Percentiles rank a stretch among this genome's conserved stretches.
Evolutionary conservation across 2,888 invertebrate species (phyloP).

Genomic region (Pinctada fucata): DNA sequence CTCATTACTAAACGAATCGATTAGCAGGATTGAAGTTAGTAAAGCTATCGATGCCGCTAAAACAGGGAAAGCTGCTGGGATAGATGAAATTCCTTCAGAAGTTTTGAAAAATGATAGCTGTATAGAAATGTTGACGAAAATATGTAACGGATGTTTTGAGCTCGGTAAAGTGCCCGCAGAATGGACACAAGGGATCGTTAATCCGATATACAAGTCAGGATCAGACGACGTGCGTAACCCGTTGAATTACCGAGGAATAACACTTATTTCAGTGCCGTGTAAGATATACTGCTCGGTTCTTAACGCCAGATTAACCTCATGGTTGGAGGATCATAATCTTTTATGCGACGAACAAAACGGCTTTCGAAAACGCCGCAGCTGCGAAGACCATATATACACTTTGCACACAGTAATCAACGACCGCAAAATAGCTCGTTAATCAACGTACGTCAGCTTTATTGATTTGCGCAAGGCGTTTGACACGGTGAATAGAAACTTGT

Average conservation of each 20-base stretch:
- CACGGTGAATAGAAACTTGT: conserved; percentile 7
- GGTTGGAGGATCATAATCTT: conserved; percentile 17
- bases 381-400: conserved; percentile 22
- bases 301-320: conserved; percentile 20
- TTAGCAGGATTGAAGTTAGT: not conserved
- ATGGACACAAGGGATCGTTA: conserved; percentile 26
- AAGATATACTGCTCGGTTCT: conserved; percentile 27
- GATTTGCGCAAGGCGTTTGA: conserved; percentile 24
- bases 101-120: conserved; percentile 26
- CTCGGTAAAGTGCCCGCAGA: conserved; percentile 6
- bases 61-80: conserved; percentile 8
- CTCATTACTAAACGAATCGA: not conserved
- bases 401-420: conserved; percentile 9
- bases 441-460: conserved; percentile 23
- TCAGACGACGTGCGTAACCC: conserved; percentile 1
- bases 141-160: conserved; percentile 20
- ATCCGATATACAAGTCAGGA: conserved; percentile 21
- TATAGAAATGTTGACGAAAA: not conserved
- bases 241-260: conserved; percentile 23
- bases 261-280: conserved; percentile 22
- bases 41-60: not conserved
- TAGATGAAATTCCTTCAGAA: conserved; percentile 20
- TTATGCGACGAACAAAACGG: conserved; percentile 24
- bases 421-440: conserved; percentile 7
- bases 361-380: conserved; percentile 15